Conservation (phyloP, 2,888 invertebrate species). For the Limulus polyphemus region DNA sequence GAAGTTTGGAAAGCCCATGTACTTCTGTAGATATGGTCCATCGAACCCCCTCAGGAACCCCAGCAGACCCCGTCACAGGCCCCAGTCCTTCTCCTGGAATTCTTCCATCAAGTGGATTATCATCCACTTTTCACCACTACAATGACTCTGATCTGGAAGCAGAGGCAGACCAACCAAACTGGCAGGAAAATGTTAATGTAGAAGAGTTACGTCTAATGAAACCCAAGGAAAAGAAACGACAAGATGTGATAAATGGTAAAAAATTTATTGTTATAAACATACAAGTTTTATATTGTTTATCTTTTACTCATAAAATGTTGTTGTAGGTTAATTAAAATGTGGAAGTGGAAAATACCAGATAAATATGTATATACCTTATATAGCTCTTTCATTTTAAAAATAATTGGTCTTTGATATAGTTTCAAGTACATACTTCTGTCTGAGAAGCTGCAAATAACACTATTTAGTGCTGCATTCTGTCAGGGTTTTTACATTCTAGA, state of each 20-base stretch:
- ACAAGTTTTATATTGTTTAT: too few relatives aligned
- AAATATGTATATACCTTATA: too few relatives aligned
- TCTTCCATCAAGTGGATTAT: slow-evolving; percentile 23
- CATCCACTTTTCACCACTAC: slow-evolving; percentile 31
- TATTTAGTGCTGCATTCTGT: too few relatives aligned
- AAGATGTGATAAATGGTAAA: slow-evolving; percentile 80
- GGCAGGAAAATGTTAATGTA: slow-evolving; percentile 61
- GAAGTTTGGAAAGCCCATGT: slow-evolving; percentile 56
- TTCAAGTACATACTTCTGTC: too few relatives aligned
- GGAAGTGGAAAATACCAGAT: too few relatives aligned
- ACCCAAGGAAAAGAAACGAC: slow-evolving; percentile 71
- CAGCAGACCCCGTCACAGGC: slow-evolving; percentile 22
- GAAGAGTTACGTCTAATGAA: slow-evolving; percentile 59
- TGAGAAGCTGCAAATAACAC: too few relatives aligned
- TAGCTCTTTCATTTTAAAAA: too few relatives aligned
- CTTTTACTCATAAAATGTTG: too few relatives aligned
- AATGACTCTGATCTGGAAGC: slow-evolving; percentile 47
- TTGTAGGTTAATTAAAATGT: too few relatives aligned
- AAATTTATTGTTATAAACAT: neutral
- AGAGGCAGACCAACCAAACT: slow-evolving; percentile 59
- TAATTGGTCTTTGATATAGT: too few relatives aligned
- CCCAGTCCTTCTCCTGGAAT: slow-evolving; percentile 13
- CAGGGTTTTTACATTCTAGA: too few relatives aligned
- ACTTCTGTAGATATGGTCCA: slow-evolving; percentile 56
- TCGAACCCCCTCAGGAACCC: slow-evolving; percentile 25